Evolutionary conservation across 1,140 invertebrate species (phyloP).

Genomic region (Drosophila azteca): DNA sequence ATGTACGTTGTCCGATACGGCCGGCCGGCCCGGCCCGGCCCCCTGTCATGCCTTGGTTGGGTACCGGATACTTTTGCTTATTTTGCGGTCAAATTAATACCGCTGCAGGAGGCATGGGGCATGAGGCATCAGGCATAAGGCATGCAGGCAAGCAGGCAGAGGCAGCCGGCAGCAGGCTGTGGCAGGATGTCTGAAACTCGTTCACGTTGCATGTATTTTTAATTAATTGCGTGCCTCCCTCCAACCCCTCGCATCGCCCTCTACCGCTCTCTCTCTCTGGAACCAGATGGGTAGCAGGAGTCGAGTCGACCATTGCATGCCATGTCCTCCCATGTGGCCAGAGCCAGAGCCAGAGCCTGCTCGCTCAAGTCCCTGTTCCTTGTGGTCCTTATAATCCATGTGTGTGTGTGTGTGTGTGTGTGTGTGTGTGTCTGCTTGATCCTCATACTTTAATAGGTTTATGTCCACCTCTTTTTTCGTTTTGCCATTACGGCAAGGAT

Average conservation of each 20-base stretch:
- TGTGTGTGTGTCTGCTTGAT: slow-evolving; percentile 7
- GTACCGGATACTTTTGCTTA: slow-evolving; percentile 47
- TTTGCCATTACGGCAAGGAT: background rate
- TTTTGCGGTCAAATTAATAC: slow-evolving; percentile 71
- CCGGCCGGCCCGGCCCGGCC: too few relatives aligned
- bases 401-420: slow-evolving; percentile 2
- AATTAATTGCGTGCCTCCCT: slow-evolving; percentile 71
- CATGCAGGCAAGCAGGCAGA: background rate
- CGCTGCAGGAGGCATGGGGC: slow-evolving; percentile 13
- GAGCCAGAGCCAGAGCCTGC: slow-evolving; percentile 15
- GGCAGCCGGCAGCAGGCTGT: slow-evolving; percentile 9
- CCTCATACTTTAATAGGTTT: slow-evolving; percentile 43
- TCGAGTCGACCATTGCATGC: slow-evolving; percentile 34
- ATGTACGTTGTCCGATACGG: slow-evolving; percentile 30
- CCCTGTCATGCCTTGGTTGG: slow-evolving; percentile 21
- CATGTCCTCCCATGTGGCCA: slow-evolving; percentile 54
- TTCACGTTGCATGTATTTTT: slow-evolving; percentile 78
- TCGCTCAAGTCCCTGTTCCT: slow-evolving; percentile 6
- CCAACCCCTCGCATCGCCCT: slow-evolving; percentile 6
- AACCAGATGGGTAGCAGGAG: slow-evolving; percentile 21
- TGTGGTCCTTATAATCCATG: background rate
- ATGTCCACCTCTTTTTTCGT: slow-evolving; percentile 23
- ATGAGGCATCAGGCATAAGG: slow-evolving; percentile 3
- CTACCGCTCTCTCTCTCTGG: slow-evolving; percentile 3
- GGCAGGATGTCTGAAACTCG: slow-evolving; percentile 60